A percentile compares a stretch with the other conserved stretches of the same genome.
These are phyloP conservation scores for Acanthurus leucopareius DNA, from an alignment of 2,797 vertebrate species.

Conservation along the genomic window DNA sequence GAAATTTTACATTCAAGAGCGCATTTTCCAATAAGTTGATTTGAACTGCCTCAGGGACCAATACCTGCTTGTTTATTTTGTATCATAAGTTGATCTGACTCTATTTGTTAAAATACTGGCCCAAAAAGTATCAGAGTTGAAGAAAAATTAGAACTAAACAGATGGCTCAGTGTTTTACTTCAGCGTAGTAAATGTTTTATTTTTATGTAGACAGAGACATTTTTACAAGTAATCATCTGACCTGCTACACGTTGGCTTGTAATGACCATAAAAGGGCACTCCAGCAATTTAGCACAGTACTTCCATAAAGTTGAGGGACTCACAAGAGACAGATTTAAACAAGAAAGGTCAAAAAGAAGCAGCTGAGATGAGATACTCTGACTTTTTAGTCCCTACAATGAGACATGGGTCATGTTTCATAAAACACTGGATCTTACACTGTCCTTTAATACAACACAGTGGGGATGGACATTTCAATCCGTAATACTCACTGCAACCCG, in stretches of 20 bases:
- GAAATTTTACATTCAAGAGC: slow-evolving; percentile 14
- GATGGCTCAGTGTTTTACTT: slow-evolving; percentile 16
- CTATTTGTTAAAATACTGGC: slow-evolving; percentile 28
- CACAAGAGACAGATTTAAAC: slow-evolving; percentile 6
- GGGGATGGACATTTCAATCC: too few species aligned
- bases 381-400: background rate
- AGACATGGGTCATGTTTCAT: background rate
- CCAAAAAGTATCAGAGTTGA: background rate
- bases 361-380: background rate
- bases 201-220: background rate
- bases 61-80: slow-evolving; percentile 35
- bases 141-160: slow-evolving; percentile 1
- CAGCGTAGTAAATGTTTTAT: slow-evolving; percentile 13
- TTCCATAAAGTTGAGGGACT: background rate
- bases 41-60: slow-evolving; percentile 23
- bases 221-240: background rate
- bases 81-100: slow-evolving; percentile 18
- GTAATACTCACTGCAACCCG: background rate
- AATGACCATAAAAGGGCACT: background rate
- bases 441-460: background rate
- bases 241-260: background rate
- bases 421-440: background rate
- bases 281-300: background rate
- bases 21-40: slow-evolving; percentile 28
- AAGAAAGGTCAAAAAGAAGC: background rate